A percentile compares a stretch with the other conserved stretches of the same genome.
Evolutionary conservation across 2,797 vertebrate genomes (phyloP).

Genomic region (Coluber constrictor): DNA sequence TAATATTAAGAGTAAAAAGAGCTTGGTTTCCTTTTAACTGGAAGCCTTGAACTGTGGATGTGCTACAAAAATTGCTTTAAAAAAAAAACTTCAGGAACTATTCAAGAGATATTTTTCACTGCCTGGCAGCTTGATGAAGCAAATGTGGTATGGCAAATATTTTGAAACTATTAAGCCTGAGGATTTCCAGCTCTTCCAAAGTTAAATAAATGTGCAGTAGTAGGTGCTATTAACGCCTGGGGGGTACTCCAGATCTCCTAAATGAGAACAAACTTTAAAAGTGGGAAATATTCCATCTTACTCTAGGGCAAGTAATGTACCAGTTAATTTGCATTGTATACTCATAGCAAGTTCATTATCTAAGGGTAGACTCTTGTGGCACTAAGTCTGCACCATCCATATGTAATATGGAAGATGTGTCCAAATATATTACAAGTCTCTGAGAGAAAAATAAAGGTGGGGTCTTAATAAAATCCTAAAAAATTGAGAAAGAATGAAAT

Average conservation of each 20-base stretch:
- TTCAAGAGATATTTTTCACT: constrained; percentile 20
- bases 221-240: neutral
- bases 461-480: neutral
- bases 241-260: neutral
- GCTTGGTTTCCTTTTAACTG: neutral
- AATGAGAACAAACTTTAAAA: constrained; percentile 6
- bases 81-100: neutral
- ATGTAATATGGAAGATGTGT: neutral
- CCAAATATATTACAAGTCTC: neutral
- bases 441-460: neutral
- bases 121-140: neutral
- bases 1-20: constrained; percentile 11
- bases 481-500: neutral
- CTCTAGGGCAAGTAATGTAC: neutral
- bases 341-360: neutral
- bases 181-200: constrained; percentile 9
- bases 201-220: constrained; percentile 12
- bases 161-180: constrained; percentile 10
- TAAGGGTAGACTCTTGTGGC: neutral
- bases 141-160: constrained; percentile 22
- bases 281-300: neutral
- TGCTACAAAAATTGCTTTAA: neutral
- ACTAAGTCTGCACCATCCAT: neutral
- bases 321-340: neutral
- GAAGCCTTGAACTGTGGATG: neutral